Evolutionary conservation across 92 coral and sea anemone genomes (phyloP).

Genomic region (Phenganax stokvisi): DNA sequence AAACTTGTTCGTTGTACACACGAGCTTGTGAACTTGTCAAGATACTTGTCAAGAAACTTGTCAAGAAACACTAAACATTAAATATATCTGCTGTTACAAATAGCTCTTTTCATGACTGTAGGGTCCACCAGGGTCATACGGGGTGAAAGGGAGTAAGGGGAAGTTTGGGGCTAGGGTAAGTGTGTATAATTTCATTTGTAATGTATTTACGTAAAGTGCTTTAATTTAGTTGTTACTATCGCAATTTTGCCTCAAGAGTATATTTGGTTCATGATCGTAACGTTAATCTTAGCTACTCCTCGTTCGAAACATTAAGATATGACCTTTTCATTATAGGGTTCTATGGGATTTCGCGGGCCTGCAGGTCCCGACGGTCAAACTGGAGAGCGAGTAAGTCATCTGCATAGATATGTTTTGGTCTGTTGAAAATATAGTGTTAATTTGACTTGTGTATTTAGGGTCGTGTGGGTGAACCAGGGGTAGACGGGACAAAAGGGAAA

Average conservation of each 20-base stretch:
- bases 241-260: too few species aligned
- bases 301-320: too few species aligned
- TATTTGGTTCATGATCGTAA: too few species aligned
- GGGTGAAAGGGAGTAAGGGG: neutral
- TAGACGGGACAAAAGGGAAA: conserved; percentile 21
- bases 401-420: neutral
- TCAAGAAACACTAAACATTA: too few species aligned
- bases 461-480: conserved; percentile 5
- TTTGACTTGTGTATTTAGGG: conserved; percentile 7
- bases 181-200: neutral
- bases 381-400: conserved; percentile 9
- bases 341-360: conserved; percentile 7
- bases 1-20: neutral
- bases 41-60: neutral
- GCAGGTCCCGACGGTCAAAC: conserved; percentile 11
- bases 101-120: neutral
- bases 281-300: too few species aligned
- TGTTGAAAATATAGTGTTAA: neutral
- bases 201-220: neutral
- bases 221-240: neutral
- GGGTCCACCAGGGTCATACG: conserved; percentile 2
- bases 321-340: conserved; percentile 5
- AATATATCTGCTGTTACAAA: too few species aligned
- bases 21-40: neutral
- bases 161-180: neutral